Evolutionary conservation across 2,113 vertebrate species (phyloP), one percentile per base, ranked within the genome.

Genomic region (Dasyornis broadbenti): DNA sequence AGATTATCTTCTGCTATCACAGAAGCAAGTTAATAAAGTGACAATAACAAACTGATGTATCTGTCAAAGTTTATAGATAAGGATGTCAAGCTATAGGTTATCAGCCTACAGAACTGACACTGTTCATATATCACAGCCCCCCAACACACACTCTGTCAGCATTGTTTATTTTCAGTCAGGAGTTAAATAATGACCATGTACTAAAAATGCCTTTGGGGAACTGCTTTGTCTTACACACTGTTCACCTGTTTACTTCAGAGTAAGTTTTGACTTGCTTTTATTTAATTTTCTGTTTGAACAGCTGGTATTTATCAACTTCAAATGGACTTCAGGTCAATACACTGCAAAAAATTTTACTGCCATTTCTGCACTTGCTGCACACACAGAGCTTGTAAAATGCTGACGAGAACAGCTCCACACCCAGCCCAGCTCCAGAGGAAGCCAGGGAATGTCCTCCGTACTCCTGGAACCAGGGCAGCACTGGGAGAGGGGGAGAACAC

Each of bases 141-240:
- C 82, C 94, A 96, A 96, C 92, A 97, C 56, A 92, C 86, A 94
- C 83, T 86, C 94, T 96, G 88, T 96, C 97, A 98, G 93, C 90
- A 84, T 82, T 97, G 95, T 97, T 98, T 97, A 98, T 98, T 97
- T 97, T 97, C 96, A 95, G 92, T 92, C 93, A 94, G 71, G 69
- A 96, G 76, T 97, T 97, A 98, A 98, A 97, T 97, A 98, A 98
- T 97, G 97, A 96, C 91, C 92, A 69, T 86, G 95, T 94, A 96
- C 84, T 93, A 97, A 95, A 95, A 98, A 97, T 83, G 95, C 95
- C 97, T 97, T 95, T 94, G 89, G 95, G 96, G 82, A 97, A 92
- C 76, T 94, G 72, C 97, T 96, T 96, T 97, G 91, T 97, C 97
- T 96, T 96, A 97, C 84, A 95, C 44, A 88, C 68, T 92, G 72